Evolutionary conservation across 2,797 vertebrate genomes (phyloP).

Genomic region (Menidia menidia): DNA sequence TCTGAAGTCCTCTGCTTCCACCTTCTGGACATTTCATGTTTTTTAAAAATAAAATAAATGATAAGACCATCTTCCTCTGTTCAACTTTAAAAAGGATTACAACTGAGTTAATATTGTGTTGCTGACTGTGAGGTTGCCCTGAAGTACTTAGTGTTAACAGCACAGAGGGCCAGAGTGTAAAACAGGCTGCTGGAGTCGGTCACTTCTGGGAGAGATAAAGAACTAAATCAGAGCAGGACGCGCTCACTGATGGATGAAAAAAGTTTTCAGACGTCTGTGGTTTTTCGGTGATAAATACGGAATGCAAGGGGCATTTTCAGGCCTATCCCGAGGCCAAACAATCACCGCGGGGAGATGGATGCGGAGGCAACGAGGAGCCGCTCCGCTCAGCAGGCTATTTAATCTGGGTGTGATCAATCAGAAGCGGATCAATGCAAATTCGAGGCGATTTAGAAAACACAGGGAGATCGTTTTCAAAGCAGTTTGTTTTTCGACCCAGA

Average conservation of each 20-base stretch:
- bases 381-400: conserved; percentile 7
- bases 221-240: conserved; percentile 26
- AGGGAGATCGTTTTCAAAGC: conserved; percentile 26
- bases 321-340: conserved; percentile 1
- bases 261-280: conserved; percentile 23
- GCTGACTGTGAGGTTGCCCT: conserved; percentile 19
- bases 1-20: too few relatives aligned
- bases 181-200: conserved; percentile 7
- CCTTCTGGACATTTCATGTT: too few relatives aligned
- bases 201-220: conserved; percentile 2
- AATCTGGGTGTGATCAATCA: conserved; percentile 42
- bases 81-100: too few relatives aligned
- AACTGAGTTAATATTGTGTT: too few relatives aligned
- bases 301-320: background rate
- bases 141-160: conserved; percentile 64
- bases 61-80: too few relatives aligned
- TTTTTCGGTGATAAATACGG: conserved; percentile 20
- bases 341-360: conserved; percentile 9
- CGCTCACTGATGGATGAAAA: conserved; percentile 20
- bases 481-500: conserved; percentile 27
- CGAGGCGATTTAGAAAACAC: conserved; percentile 19
- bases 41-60: too few relatives aligned
- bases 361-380: background rate
- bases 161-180: conserved; percentile 16
- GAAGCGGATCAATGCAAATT: conserved; percentile 17